Evolutionary conservation across 30 jellyfish, hydroid and myxozoan species (phyloP).

Genomic region (Pseudorhiza aurosa): DNA sequence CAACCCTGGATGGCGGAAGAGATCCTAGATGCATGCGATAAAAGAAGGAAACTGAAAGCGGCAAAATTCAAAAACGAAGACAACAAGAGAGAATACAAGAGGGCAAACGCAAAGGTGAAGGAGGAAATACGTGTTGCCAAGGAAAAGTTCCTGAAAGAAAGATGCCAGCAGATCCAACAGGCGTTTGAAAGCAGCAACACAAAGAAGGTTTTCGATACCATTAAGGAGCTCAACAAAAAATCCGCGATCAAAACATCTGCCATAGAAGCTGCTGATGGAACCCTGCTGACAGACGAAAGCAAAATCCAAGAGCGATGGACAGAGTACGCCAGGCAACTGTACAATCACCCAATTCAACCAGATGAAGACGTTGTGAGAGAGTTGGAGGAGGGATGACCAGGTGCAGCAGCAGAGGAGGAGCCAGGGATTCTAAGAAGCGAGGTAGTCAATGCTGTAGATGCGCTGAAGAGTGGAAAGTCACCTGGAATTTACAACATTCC

Average conservation of each 20-base stretch:
- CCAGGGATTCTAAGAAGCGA: neutral
- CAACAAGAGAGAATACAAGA: neutral
- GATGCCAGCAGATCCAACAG: neutral
- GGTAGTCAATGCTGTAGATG: neutral
- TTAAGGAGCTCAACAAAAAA: neutral
- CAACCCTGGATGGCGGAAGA: slow-evolving; percentile 32
- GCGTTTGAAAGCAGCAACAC: slow-evolving; percentile 4
- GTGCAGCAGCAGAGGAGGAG: neutral
- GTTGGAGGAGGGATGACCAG: neutral
- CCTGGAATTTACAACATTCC: slow-evolving; percentile 49
- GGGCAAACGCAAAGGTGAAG: slow-evolving; percentile 3
- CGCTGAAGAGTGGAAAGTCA: slow-evolving; percentile 10
- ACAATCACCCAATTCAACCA: slow-evolving; percentile 4
- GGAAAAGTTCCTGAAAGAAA: neutral
- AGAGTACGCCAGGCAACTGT: neutral
- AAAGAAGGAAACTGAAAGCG: slow-evolving; percentile 19
- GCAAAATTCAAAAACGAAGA: neutral
- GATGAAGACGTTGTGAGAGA: neutral
- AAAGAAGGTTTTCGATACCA: neutral
- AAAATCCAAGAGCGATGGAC: slow-evolving; percentile 14
- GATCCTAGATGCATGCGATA: neutral
- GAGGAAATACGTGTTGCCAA: neutral
- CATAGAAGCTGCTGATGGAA: neutral
- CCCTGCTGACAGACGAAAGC: neutral
- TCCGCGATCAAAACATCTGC: neutral